Base-by-base conservation (phyloP, 1,140 invertebrate species). In the Philotrypesis tridentata region DNA sequence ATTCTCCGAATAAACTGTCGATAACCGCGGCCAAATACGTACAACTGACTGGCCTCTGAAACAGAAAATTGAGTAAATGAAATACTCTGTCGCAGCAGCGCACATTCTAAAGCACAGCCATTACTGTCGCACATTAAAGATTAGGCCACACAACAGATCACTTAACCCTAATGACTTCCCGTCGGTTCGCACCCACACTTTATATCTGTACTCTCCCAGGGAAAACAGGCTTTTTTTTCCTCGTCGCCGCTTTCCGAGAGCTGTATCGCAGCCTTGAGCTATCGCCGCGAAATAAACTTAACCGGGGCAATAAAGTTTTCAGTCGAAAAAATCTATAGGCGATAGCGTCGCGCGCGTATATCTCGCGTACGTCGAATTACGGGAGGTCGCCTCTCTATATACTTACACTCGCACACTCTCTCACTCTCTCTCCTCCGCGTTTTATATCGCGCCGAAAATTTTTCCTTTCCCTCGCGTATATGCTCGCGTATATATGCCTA, bases 271-370 rank as follows among this genome's bases (percentile, higher is more conserved):
- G 31, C 67, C 75, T 48, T 48, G 25, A 31, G 63, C 25, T 12
- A 68, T 48, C 63, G 33, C 33, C 29, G 27, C 63, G 25, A 68
- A 67, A 77, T 77, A 77, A 77, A n/a, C n/a, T n/a, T 37, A 48
- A 40, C 37, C 63, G 75, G n/a, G 17, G 75, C 75, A 48, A 77
- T 77, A 77, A 68, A 77, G 37, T 77, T 77, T 68, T 68, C 23
- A 77, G 63, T 63, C 63, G 63, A 48, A 77, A 77, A 68, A 67
- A n/a, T n/a, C n/a, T n/a, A n/a, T n/a, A n/a, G n/a, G n/a, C 75
- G 75, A 77, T 77, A 77, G 75, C 17, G 25, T 25, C 40, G 23
- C 17, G 63, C 63, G 29, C 27, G 17, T 68, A 14, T 68, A 68
- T 77, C 33, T 65, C 2, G 21, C 27, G 60, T 5, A 31, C 74